Conservation (phyloP, 2,888 invertebrate species). For the Dyspetes luteomarginatus region DNA sequence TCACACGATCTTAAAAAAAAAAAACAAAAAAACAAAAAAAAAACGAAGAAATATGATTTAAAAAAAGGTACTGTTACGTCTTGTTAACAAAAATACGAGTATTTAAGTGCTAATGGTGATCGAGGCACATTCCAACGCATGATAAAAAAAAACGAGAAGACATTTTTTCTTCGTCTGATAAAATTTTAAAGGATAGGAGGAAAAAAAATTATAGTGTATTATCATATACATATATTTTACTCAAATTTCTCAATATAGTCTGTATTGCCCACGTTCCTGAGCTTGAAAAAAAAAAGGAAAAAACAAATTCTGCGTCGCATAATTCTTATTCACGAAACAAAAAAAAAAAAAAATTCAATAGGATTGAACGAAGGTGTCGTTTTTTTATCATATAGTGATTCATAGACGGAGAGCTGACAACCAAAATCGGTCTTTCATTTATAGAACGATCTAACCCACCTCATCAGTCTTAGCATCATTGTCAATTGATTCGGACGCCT, state of each 20-base stretch:
- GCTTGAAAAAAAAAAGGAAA: slow-evolving; percentile 43
- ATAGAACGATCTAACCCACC: too few relatives aligned
- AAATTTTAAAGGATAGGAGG: slow-evolving; percentile 44
- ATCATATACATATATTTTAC: slow-evolving; percentile 59
- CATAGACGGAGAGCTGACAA: too few relatives aligned
- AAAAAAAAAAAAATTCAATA: slow-evolving; percentile 1
- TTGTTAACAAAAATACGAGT: slow-evolving; percentile 66
- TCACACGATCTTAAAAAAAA: slow-evolving; percentile 65
- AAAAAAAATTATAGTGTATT: slow-evolving; percentile 50
- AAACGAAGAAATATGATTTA: slow-evolving; percentile 29
- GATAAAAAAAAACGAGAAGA: slow-evolving; percentile 24
- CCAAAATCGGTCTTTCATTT: too few relatives aligned
- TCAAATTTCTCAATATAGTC: slow-evolving; percentile 55
- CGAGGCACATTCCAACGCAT: slow-evolving; percentile 63
- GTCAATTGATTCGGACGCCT: too few relatives aligned
- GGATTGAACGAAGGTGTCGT: not conserved
- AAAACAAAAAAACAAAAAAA: slow-evolving; percentile 46
- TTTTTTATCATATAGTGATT: too few relatives aligned
- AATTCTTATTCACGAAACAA: slow-evolving; percentile 6
- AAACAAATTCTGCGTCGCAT: slow-evolving; percentile 19
- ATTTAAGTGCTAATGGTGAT: slow-evolving; percentile 58
- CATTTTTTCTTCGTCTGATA: slow-evolving; percentile 45
- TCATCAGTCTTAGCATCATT: too few relatives aligned
- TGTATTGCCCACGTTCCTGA: slow-evolving; percentile 58
- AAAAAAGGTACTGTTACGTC: slow-evolving; percentile 59